A percentile compares a stretch with the other conserved stretches of the same genome.
These are phyloP conservation scores for Indicator indicator DNA, from an alignment of 2,113 vertebrate species.

Conservation along the genomic window DNA sequence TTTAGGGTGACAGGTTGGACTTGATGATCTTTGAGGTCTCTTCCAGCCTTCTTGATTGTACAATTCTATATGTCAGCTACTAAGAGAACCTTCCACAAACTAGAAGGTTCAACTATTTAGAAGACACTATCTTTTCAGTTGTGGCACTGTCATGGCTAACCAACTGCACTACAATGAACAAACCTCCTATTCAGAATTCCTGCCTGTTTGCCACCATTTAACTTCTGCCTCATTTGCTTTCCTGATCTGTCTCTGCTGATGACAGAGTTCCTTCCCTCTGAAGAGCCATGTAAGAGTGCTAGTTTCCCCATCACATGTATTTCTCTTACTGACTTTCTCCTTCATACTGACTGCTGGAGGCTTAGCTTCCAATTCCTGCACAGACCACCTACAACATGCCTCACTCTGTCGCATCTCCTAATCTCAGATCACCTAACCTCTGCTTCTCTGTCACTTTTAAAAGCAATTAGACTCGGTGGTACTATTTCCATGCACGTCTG, in stretches of 20 bases:
- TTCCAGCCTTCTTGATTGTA: too few relatives aligned
- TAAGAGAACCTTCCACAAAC: background rate
- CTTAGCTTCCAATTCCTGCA: background rate
- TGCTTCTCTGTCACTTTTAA: background rate
- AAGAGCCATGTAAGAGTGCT: background rate
- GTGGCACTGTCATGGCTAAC: background rate
- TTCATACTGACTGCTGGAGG: background rate
- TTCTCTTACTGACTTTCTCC: background rate
- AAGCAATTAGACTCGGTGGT: background rate
- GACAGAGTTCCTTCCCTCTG: background rate
- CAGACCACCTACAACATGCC: background rate
- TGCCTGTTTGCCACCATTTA: background rate
- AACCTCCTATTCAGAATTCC: background rate
- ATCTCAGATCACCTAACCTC: background rate
- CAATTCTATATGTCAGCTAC: background rate
- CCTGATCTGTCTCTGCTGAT: background rate
- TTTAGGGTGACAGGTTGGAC: too few relatives aligned
- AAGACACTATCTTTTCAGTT: background rate
- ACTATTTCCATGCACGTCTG: background rate
- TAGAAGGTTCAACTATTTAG: background rate
- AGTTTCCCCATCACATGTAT: background rate
- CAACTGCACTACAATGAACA: fast-evolving
- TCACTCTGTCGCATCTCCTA: background rate
- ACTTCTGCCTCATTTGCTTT: background rate
- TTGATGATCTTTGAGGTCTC: too few relatives aligned